Evolutionary conservation across 2,113 vertebrate species (phyloP).

Genomic region (Salvelinus namaycush): DNA sequence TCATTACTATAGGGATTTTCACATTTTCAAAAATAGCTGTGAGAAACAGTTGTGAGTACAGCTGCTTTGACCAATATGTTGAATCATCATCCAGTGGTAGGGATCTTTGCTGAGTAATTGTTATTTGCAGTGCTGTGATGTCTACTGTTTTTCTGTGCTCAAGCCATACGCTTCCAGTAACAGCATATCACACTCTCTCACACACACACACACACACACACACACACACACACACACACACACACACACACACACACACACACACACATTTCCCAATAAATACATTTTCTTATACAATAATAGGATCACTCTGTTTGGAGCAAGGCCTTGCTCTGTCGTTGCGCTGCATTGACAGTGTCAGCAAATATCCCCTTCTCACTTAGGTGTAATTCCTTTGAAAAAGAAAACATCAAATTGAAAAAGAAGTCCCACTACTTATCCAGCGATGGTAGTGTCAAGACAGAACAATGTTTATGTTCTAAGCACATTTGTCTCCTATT

Average conservation of each 20-base stretch:
- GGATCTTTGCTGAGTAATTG: not conserved
- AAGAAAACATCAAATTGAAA: constrained; percentile 45
- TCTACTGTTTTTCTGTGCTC: not conserved
- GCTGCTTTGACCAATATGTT: not conserved
- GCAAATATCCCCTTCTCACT: constrained; percentile 49
- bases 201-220: too few relatives aligned
- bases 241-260: too few relatives aligned
- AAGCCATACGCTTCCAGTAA: not conserved
- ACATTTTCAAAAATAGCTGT: not conserved
- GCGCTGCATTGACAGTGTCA: constrained; percentile 46
- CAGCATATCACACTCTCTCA: too few relatives aligned
- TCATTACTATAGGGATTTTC: not conserved
- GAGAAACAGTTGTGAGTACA: not conserved
- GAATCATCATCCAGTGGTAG: not conserved
- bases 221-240: too few relatives aligned
- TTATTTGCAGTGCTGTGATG: not conserved
- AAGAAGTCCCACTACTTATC: constrained; percentile 21
- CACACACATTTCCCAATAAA: too few relatives aligned
- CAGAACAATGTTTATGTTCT: not conserved
- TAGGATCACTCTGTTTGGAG: constrained; percentile 36
- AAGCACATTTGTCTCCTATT: constrained; percentile 35
- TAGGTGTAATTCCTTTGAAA: constrained; percentile 34
- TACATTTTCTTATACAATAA: not conserved
- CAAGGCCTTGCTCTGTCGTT: constrained; percentile 50
- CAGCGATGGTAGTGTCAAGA: not conserved